These are phyloP conservation scores for Scyliorhinus canicula DNA, from an alignment of 2,797 vertebrate species.

Conservation along the genomic window DNA sequence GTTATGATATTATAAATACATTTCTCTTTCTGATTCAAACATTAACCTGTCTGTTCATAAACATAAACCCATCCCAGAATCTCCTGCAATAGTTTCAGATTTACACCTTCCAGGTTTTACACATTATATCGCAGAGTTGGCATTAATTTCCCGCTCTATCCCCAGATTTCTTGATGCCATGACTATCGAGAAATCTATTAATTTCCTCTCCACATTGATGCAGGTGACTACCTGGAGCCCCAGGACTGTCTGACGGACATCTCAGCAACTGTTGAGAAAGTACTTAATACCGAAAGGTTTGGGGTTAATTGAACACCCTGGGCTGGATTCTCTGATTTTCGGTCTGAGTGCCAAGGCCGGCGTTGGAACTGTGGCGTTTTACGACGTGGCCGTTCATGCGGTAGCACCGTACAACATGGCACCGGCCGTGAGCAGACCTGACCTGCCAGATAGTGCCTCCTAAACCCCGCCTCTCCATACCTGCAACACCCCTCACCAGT, in stretches of 20 bases:
- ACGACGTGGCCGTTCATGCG: too few relatives aligned
- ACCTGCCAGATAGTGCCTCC: too few relatives aligned
- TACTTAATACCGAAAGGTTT: not conserved
- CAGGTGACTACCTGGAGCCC: not conserved
- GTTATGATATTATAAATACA: not conserved
- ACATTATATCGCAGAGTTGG: not conserved
- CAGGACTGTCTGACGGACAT: not conserved
- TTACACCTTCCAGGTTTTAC: not conserved
- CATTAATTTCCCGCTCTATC: too few relatives aligned
- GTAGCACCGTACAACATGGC: too few relatives aligned
- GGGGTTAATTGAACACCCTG: not conserved
- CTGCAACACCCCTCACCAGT: too few relatives aligned
- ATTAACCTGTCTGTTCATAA: not conserved
- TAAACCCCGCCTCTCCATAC: too few relatives aligned
- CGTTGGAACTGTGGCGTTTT: too few relatives aligned
- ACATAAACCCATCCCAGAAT: not conserved
- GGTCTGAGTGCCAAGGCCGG: too few relatives aligned
- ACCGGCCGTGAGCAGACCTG: too few relatives aligned
- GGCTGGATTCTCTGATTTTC: too few relatives aligned
- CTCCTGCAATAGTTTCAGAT: not conserved
- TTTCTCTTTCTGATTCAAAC: not conserved
- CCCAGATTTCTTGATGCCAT: too few relatives aligned
- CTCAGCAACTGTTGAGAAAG: not conserved
- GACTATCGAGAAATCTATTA: too few relatives aligned
- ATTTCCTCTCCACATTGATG: not conserved